These are phyloP conservation scores for Ivindomyrus marchei DNA, from an alignment of 2,113 vertebrate genomes.

Conservation along the genomic window DNA sequence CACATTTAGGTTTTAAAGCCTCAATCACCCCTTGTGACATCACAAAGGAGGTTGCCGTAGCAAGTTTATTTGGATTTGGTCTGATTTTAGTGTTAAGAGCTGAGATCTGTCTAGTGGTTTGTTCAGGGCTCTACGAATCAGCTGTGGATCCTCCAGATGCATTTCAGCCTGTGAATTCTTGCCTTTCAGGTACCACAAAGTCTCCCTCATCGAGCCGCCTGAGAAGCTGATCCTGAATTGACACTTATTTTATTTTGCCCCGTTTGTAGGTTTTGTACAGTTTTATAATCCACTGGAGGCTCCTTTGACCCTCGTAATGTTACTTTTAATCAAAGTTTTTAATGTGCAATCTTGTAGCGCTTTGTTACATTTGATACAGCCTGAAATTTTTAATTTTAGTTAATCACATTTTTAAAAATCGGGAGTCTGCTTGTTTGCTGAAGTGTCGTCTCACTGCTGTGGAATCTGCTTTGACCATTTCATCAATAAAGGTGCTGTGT, in stretches of 20 bases:
- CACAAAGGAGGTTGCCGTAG: neutral
- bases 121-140: neutral
- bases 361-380: conserved; percentile 28
- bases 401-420: conserved; percentile 46
- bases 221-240: conserved; percentile 55
- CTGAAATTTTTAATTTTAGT: conserved; percentile 33
- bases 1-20: too few relatives aligned
- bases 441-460: neutral
- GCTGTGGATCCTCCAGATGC: too few relatives aligned
- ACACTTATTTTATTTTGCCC: neutral
- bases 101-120: neutral
- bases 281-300: neutral
- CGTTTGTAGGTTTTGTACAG: neutral
- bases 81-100: neutral
- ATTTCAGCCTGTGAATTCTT: neutral
- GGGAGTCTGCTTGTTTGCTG: neutral
- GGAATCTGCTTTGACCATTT: neutral
- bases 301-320: conserved; percentile 23
- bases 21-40: neutral
- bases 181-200: conserved; percentile 71
- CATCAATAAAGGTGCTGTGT: conserved; percentile 12
- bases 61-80: neutral
- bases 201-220: conserved; percentile 77
- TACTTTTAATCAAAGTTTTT: conserved; percentile 22
- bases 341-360: conserved; percentile 46